phyloP scores from a whole-genome alignment of 2,888 invertebrate genomes.

The Punctoribates punctum region DNA sequence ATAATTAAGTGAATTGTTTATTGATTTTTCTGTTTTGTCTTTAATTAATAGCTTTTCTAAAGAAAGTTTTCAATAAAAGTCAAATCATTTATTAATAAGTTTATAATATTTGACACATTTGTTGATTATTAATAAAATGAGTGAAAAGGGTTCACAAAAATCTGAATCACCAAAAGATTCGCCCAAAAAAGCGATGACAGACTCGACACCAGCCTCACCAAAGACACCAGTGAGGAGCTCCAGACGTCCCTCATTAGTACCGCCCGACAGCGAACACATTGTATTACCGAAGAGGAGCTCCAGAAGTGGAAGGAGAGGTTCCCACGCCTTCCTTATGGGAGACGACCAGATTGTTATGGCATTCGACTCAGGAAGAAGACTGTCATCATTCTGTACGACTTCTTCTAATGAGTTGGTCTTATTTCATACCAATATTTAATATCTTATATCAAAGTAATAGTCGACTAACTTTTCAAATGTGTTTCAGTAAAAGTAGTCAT shows the following conservation, averaged over 20 bases:
- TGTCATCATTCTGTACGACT: constrained; percentile 41
- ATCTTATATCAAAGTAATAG: too few species aligned
- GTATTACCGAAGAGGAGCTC: constrained; percentile 18
- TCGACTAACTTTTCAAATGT: too few species aligned
- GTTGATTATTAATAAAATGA: constrained; percentile 18
- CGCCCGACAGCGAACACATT: constrained; percentile 13
- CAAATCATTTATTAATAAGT: neutral
- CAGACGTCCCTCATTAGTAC: constrained; percentile 13
- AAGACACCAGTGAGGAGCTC: neutral
- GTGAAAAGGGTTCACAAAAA: constrained; percentile 30
- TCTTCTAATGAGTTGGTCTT: constrained; percentile 38
- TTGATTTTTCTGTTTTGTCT: neutral
- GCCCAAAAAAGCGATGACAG: constrained; percentile 7
- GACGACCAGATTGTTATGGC: constrained; percentile 39
- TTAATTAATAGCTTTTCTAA: neutral
- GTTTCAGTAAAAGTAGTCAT: too few species aligned
- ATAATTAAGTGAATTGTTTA: neutral
- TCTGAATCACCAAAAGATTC: constrained; percentile 12
- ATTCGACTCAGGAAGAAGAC: constrained; percentile 35
- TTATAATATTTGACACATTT: constrained; percentile 13
- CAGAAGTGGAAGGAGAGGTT: constrained; percentile 35
- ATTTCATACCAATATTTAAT: too few species aligned
- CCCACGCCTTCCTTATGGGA: constrained; percentile 36
- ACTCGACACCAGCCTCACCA: constrained; percentile 7
- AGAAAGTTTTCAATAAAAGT: constrained; percentile 10